Conservation (phyloP, 2,113 vertebrate species). For the Arvicanthis niloticus region DNA sequence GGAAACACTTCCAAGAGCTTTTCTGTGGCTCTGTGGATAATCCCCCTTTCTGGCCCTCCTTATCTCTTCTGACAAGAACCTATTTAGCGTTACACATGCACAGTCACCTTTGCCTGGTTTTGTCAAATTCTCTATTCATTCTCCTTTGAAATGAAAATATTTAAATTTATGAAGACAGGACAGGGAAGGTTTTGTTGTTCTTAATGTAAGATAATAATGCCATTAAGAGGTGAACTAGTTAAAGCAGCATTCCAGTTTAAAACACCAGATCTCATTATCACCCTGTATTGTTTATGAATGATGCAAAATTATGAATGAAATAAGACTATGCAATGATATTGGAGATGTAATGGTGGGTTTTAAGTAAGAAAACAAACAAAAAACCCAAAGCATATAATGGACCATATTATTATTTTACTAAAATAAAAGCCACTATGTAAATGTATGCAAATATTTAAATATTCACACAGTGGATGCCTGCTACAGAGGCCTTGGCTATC, state of each 20-base stretch:
- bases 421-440: conserved; percentile 25
- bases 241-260: background rate
- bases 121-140: background rate
- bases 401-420: background rate
- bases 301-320: background rate
- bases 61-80: background rate
- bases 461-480: background rate
- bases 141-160: background rate
- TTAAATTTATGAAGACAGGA: background rate
- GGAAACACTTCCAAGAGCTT: conserved; percentile 7
- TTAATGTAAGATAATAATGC: background rate
- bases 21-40: background rate
- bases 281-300: background rate
- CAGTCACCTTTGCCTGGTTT: background rate
- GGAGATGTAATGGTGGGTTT: background rate
- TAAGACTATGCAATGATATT: background rate
- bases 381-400: background rate
- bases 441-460: background rate
- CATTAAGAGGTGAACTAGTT: background rate
- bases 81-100: background rate
- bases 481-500: background rate
- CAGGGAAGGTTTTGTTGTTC: background rate
- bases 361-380: background rate
- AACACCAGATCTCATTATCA: background rate
- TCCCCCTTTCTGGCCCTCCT: background rate